Base-by-base conservation (phyloP, 2,888 invertebrate genomes). In the Ephialtes manifestator region DNA sequence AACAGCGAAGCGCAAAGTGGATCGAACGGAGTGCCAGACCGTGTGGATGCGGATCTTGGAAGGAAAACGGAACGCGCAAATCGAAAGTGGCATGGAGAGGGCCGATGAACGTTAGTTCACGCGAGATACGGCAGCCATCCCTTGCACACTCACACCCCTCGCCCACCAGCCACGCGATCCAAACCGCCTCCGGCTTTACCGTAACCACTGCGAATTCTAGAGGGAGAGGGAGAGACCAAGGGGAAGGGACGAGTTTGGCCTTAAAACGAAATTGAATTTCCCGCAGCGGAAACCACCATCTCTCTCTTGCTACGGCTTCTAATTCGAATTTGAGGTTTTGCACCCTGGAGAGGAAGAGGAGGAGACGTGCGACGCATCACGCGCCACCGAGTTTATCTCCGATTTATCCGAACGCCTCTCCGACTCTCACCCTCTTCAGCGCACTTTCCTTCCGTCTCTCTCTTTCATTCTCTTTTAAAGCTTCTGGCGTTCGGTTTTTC, bases 261-360 rank as follows among this genome's bases (percentile, higher is more conserved):
- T 86, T 86, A 83, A 84, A 85, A 81, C 85, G 85, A 85, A 85
- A 85, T 85, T 82, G 85, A 85, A 85, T 85, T 85, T 85, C 79
- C 79, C 78, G 71, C 79, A 67, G 75, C 85, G 85, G 78, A 76
- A 81, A 75, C 63, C 58, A 65, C 81, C 70, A 70, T 58, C 72
- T 65, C 72, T 63, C 28, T 63, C 53, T 76, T 65, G 53, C 78
- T 77, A 51, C 53, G 15, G 63, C 70, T 81, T 86, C 84, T 86
- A 86, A 86, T 86, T 85, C 86, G 85, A 82, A 86, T 82, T 85
- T 78, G 75, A 87, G 77, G 82, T 84, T 86, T 83, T 78, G 77
- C 81, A 81, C 75, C 77, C 55, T 48, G 53, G 39, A 58, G 46
- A 74, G 51, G 77, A 63, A 39, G 31, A 60, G 72, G 72, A 76